Evolutionary conservation across 1,140 invertebrate genomes (phyloP).

Genomic region (Penaeus japonicus): DNA sequence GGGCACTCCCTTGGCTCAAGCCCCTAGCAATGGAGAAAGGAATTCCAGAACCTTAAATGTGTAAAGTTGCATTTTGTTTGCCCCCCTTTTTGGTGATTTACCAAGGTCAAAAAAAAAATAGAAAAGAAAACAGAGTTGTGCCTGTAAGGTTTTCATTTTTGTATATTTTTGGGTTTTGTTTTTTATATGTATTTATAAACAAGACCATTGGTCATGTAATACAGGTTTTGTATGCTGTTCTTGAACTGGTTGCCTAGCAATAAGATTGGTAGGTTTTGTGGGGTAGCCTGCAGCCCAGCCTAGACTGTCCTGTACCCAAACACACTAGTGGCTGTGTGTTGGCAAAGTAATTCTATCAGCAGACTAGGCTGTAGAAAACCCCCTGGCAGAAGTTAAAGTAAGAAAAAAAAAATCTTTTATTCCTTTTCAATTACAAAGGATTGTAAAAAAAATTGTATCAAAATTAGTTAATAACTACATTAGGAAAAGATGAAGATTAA

Average conservation of each 20-base stretch:
- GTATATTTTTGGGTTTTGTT: neutral
- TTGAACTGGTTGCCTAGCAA: constrained; percentile 24
- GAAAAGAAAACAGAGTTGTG: too few species aligned
- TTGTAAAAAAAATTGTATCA: neutral
- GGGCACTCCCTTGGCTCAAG: constrained; percentile 4
- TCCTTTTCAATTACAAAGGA: neutral
- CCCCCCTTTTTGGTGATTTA: too few species aligned
- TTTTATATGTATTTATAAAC: neutral
- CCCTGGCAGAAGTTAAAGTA: too few species aligned
- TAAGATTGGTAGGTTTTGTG: neutral
- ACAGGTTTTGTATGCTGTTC: neutral
- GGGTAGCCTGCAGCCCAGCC: constrained; percentile 24
- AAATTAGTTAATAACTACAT: neutral
- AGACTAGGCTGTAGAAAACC: constrained; percentile 29
- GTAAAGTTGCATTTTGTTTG: neutral
- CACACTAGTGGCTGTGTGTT: constrained; percentile 48
- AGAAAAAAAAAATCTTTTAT: too few species aligned
- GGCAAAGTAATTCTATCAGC: constrained; percentile 43
- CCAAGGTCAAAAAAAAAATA: too few species aligned
- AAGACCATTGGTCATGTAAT: neutral
- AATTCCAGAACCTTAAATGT: neutral
- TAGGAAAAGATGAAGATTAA: neutral
- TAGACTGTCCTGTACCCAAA: constrained; percentile 36
- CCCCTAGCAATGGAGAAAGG: neutral
- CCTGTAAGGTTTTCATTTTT: too few species aligned